phyloP scores from a whole-genome alignment of 2,888 invertebrate species.

The Drosophila vallismaia region DNA sequence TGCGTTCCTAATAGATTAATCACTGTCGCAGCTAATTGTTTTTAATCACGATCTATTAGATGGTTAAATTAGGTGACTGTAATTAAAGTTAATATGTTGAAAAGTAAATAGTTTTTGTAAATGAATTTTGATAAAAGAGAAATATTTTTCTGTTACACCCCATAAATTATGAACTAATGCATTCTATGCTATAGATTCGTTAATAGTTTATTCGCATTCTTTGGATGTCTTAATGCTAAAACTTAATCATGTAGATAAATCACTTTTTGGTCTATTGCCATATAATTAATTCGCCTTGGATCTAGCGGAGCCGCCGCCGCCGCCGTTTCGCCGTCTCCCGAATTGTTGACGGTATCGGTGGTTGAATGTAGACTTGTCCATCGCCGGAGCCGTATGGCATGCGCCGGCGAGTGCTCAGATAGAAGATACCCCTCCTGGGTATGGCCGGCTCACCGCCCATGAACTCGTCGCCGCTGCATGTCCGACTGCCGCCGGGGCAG shows the following conservation, averaged over 20 bases:
- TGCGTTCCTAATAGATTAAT: constrained; percentile 31
- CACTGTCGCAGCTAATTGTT: constrained; percentile 17
- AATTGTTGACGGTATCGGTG: constrained; percentile 61
- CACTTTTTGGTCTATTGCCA: constrained; percentile 31
- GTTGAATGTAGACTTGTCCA: constrained; percentile 63
- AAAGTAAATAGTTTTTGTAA: not conserved
- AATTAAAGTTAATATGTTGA: not conserved
- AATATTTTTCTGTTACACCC: not conserved
- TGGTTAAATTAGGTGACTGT: not conserved
- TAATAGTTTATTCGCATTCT: constrained; percentile 25
- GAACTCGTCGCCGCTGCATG: constrained; percentile 51
- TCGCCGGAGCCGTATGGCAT: constrained; percentile 70
- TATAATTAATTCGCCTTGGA: not conserved
- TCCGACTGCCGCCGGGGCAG: constrained; percentile 44
- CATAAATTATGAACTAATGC: not conserved
- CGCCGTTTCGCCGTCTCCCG: constrained; percentile 47
- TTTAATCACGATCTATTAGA: constrained; percentile 9
- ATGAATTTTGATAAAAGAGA: too few relatives aligned
- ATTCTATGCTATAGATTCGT: not conserved
- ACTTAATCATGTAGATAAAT: constrained; percentile 13
- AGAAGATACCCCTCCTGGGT: constrained; percentile 77
- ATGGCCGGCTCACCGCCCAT: constrained; percentile 82
- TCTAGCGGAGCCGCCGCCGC: not conserved
- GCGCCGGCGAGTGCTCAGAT: constrained; percentile 68
- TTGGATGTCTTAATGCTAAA: constrained; percentile 20